Evolutionary conservation across 2,797 vertebrate species (phyloP).

Genomic region (Cephalopachus bancanus): DNA sequence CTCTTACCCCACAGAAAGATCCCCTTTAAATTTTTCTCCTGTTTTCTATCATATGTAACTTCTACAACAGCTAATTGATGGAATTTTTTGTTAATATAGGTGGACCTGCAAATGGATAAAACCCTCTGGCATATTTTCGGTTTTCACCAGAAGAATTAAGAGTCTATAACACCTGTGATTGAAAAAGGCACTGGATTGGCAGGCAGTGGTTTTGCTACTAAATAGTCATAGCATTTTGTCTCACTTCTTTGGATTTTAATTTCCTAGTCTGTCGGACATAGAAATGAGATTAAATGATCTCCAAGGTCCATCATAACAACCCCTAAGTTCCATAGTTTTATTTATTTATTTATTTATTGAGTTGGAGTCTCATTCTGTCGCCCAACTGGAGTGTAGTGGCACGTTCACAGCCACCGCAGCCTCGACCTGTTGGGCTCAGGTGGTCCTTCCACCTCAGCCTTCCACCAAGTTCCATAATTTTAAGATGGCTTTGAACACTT

Average conservation of each 20-base stretch:
- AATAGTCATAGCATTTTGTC: conserved; percentile 24
- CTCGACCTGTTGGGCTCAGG: no score
- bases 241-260: conserved; percentile 61
- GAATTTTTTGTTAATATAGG: conserved; percentile 24
- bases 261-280: conserved; percentile 58
- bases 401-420: no score
- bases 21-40: conserved; percentile 8
- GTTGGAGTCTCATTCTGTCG: no score
- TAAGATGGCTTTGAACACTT: conserved; percentile 65
- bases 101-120: conserved; percentile 40
- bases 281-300: conserved; percentile 69
- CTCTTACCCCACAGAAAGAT: conserved; percentile 46
- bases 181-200: not conserved
- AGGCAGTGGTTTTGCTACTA: conserved; percentile 23
- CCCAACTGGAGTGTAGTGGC: no score
- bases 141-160: conserved; percentile 48
- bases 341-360: no score
- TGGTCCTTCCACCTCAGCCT: no score
- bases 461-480: conserved; percentile 42
- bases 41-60: conserved; percentile 44
- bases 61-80: conserved; percentile 34
- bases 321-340: conserved; percentile 47
- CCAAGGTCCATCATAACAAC: conserved; percentile 48
- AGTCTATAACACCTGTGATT: not conserved
- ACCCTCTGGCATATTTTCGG: conserved; percentile 37